Conservation (phyloP, 2,888 invertebrate species). For the Polymixis lichenea region DNA sequence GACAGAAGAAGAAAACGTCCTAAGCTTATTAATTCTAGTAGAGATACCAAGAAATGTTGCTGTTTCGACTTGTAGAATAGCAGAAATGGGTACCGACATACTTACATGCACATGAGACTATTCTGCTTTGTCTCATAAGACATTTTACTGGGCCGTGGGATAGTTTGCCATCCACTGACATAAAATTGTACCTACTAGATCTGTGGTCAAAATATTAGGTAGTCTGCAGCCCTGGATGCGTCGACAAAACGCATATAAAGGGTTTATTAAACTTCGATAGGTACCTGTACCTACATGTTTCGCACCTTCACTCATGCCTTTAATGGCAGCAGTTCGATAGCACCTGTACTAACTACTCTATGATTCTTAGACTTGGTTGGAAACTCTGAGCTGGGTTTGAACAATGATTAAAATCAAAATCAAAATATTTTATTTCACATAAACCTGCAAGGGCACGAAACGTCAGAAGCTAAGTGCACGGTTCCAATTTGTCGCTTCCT, state of each 20-base stretch:
- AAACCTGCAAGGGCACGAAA: no score
- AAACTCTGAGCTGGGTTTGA: background rate
- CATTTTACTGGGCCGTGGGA: background rate
- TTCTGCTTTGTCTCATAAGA: background rate
- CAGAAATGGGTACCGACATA: background rate
- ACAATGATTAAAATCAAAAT: no score
- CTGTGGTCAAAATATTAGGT: background rate
- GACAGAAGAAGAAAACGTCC: background rate
- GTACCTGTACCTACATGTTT: background rate
- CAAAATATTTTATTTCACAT: no score
- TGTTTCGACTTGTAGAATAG: background rate
- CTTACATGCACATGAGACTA: background rate
- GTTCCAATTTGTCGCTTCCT: no score
- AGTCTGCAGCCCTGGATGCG: background rate
- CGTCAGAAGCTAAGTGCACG: no score
- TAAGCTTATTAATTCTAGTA: background rate
- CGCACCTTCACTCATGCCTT: background rate
- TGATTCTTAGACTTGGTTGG: constrained; percentile 16
- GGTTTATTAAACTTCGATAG: constrained; percentile 20
- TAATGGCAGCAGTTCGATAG: constrained; percentile 11
- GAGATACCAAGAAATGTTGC: background rate
- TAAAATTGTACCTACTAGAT: background rate
- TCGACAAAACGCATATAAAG: background rate
- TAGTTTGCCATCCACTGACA: background rate
- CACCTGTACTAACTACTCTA: background rate